Conservation (phyloP, 2,113 vertebrate genomes). For the Kryptolebias marmoratus region DNA sequence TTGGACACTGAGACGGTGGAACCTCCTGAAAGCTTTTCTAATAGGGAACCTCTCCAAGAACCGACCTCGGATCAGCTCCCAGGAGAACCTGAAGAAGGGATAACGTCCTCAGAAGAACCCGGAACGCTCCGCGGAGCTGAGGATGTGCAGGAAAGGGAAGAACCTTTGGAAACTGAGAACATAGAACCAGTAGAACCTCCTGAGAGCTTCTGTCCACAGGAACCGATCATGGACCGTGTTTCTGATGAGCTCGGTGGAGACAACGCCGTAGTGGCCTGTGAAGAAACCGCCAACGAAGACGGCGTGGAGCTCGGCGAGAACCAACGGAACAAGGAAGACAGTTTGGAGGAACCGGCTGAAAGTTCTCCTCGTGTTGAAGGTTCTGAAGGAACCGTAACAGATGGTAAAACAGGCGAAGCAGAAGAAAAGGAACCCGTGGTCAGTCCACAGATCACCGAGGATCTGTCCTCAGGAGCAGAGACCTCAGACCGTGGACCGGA, state of each 20-base stretch:
- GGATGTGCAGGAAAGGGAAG: background rate
- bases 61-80: background rate
- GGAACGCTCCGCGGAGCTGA: background rate
- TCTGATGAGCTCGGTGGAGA: background rate
- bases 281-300: background rate
- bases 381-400: background rate
- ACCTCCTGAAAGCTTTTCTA: background rate
- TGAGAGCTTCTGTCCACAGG: too few relatives aligned
- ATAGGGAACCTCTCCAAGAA: background rate
- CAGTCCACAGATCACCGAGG: background rate
- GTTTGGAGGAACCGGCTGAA: background rate
- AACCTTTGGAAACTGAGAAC: background rate
- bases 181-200: background rate
- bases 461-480: too few relatives aligned
- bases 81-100: background rate
- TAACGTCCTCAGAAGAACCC: background rate
- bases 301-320: background rate
- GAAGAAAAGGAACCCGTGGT: background rate
- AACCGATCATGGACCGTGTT: too few relatives aligned
- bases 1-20: background rate
- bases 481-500: too few relatives aligned
- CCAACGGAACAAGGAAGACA: constrained; percentile 1
- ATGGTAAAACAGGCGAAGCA: background rate
- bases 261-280: background rate
- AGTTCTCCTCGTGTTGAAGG: background rate